Conservation (phyloP, 2,888 invertebrate species). For the Timema podura region DNA sequence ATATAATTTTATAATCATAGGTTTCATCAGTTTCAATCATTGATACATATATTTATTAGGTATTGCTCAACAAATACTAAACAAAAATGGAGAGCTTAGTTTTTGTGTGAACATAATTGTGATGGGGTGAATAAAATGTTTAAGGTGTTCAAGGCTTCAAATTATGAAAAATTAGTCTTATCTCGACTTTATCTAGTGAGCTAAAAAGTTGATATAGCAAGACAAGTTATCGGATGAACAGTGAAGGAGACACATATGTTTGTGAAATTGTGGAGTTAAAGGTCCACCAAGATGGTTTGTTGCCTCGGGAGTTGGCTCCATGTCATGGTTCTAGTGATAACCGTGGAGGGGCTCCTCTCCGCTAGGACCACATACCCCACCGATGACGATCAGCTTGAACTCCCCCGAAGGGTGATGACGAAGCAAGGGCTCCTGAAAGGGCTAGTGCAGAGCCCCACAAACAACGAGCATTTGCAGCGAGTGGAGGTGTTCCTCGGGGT, state of each 20-base stretch:
- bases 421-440: conserved; percentile 68
- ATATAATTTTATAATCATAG: no score
- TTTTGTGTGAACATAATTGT: no score
- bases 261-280: background rate
- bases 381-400: conserved; percentile 35
- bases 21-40: no score
- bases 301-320: background rate
- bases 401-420: conserved; percentile 58
- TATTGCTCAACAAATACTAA: no score
- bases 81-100: no score
- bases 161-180: no score
- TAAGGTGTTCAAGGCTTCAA: no score
- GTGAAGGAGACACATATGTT: background rate
- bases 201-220: no score
- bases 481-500: conserved; percentile 72
- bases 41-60: no score
- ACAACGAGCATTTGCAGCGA: conserved; percentile 57
- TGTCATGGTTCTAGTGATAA: background rate
- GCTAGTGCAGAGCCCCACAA: conserved; percentile 56
- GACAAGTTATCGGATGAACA: no score
- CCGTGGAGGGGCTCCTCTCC: conserved; percentile 8
- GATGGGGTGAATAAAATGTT: no score
- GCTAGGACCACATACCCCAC: conserved; percentile 6
- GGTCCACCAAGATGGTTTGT: background rate
- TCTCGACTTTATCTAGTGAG: no score